A percentile compares a stretch with the other conserved stretches of the same genome.
Evolutionary conservation across 2,797 vertebrate species (phyloP).

Genomic region (Antennarius maculatus): DNA sequence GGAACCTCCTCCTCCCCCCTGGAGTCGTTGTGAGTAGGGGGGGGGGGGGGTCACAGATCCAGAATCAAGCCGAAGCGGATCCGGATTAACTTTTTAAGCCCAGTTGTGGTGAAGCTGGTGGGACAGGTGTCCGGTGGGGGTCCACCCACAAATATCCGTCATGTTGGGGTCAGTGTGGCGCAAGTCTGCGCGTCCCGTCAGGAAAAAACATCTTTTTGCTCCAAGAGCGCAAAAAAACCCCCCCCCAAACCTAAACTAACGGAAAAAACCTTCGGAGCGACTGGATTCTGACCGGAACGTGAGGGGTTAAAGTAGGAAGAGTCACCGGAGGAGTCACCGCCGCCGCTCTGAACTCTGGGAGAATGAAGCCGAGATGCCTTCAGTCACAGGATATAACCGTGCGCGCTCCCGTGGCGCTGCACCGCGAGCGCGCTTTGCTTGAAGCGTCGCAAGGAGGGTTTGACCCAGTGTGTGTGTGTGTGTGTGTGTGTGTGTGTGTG

Average conservation of each 20-base stretch:
- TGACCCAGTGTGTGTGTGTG: too few relatives aligned
- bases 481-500: too few relatives aligned
- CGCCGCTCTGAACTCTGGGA: constrained; percentile 44
- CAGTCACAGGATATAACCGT: constrained; percentile 60
- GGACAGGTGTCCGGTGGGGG: constrained; percentile 30
- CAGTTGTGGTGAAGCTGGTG: constrained; percentile 3
- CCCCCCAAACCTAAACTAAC: too few relatives aligned
- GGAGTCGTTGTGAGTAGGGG: neutral
- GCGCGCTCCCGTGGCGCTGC: constrained; percentile 57
- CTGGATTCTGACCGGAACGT: neutral
- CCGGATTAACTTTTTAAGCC: neutral
- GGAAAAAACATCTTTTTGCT: neutral
- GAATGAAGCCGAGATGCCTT: constrained; percentile 61
- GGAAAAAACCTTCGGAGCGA: neutral
- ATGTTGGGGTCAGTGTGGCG: constrained; percentile 23
- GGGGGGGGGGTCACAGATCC: too few relatives aligned
- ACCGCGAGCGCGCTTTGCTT: constrained; percentile 52
- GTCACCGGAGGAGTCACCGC: constrained; percentile 14
- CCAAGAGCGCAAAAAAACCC: too few relatives aligned
- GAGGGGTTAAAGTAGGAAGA: neutral
- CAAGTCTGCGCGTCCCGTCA: constrained; percentile 11
- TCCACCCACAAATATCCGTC: constrained; percentile 30
- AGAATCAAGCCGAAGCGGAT: too few relatives aligned
- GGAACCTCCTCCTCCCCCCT: neutral
- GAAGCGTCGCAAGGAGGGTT: neutral